Evolutionary conservation across 37 sponge, comb jelly and placozoan genomes (phyloP).

Genomic region (Beroe ovata): DNA sequence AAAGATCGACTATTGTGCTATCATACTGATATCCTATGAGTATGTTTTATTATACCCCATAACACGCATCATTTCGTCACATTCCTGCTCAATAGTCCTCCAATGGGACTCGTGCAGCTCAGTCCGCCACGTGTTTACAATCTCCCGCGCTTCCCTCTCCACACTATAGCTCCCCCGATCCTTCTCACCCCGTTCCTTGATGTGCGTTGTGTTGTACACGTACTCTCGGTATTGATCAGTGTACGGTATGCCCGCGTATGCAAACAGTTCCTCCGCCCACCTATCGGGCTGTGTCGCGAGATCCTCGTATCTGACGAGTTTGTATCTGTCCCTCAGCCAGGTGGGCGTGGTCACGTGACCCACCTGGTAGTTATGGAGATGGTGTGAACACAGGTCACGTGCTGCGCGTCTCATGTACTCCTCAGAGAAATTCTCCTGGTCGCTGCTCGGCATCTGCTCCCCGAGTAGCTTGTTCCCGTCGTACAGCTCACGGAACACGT

Average conservation of each 20-base stretch:
- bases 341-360: neutral
- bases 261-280: neutral
- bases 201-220: constrained; percentile 18
- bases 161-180: neutral
- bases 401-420: constrained; percentile 4
- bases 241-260: neutral
- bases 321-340: constrained; percentile 42
- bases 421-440: neutral
- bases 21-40: no score
- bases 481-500: constrained; percentile 27
- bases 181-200: constrained; percentile 4
- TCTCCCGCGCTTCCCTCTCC: neutral
- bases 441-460: neutral
- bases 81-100: constrained; percentile 33
- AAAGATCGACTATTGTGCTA: no score
- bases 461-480: constrained; percentile 42
- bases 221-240: neutral
- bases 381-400: neutral
- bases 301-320: constrained; percentile 58
- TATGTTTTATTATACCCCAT: neutral
- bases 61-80: constrained; percentile 8
- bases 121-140: neutral
- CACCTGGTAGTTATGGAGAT: constrained; percentile 46
- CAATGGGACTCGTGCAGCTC: neutral
- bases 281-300: neutral